Evolutionary conservation across 2,797 vertebrate genomes (phyloP), one percentile per base, ranked within the genome.

Genomic region (Chloroceryle inda): DNA sequence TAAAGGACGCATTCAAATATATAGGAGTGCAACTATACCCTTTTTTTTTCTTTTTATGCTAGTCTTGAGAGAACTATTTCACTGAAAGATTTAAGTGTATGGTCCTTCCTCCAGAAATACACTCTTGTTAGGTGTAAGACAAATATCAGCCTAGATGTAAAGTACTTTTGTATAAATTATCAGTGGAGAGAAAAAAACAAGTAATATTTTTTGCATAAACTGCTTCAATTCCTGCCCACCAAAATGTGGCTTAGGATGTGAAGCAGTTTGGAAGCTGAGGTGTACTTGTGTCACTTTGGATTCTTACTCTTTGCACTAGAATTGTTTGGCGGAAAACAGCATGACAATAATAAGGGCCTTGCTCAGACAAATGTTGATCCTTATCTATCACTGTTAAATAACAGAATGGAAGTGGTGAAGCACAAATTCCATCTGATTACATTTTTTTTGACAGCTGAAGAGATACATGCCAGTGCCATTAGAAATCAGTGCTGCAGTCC

Each of bases 361-460:
- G 3, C 31, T 71, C 75, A 89, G 58, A 47, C 40, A 76, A 68
- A 78, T 42, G 64, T 53, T 88, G 83, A 64, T 89, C 33, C 44
- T 64, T 95, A 83, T 83, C 94, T 94, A 68, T 91, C 61, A 53
- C 61, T 83, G 71, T 79, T 88, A 88, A 94, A 50, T 92, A 71
- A 53, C 20, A 69, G 68, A 91, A 78, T 78, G 61, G 79, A 92
- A 91, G 76, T 82, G 89, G 56, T 55, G 76, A 95, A 91, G 76
- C 89, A 78, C 68, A 88, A 58, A 78, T 74, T 95, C 66, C 35
- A 50, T 29, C 53, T 87, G 79, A 77, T 77, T 64, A 45, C 33
- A 8, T 91, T 33, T 33, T 80, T 79, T 89, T 87, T 92, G 93
- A 94, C 53, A 80, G 42, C 49, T 85, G 71, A 76, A 85, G 83